Evolutionary conservation across 2,888 invertebrate genomes (phyloP), one percentile per base, ranked within the genome.

Genomic region (Tridacna gigas): DNA sequence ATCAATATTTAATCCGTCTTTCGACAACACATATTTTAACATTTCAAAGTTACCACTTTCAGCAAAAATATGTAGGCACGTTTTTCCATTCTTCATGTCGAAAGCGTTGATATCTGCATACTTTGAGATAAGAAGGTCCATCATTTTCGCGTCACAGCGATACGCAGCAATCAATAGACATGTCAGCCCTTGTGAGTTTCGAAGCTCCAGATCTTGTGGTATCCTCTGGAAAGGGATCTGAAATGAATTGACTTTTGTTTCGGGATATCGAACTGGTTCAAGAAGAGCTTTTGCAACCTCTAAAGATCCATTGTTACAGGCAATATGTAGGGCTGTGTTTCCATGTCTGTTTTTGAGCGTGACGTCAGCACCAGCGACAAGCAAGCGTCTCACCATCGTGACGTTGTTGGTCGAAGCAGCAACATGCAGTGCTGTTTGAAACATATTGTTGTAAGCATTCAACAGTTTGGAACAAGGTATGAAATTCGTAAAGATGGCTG

Each of bases 301-400:
- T 0, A 83, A 0, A 22, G 15, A 18, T 2, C 82, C 83, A 18
- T 82, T 63, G 47, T 76, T 47, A 37, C 85, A 83, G n/a, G 88
- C 85, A 26, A 85, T 71, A 67, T 85, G 85, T n/a, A 88, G 76
- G n/a, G 83, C 74, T 15, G 85, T 85, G 37, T 88, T 83, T 12
- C 88, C 85, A 28, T 85, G 67, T 65, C 78, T 80, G 25, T 88
- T 85, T 63, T 74, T 77, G 66, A 77, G 74, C 25, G 79, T 73
- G 0, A 85, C 26, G 48, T 79, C 69, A 48, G 82, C 88, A 45
- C 83, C 83, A 20, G 77, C 84, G 25, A 74, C 71, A 7, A 85
- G 66, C 28, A 88, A 65, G 22, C 78, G 45, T 56, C 82, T 65
- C 13, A 77, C 75, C 7, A 85, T 47, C 2, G 56, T 22, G 5